These are phyloP conservation scores for Percina caprodes DNA, from an alignment of 2,113 vertebrate species.

Conservation along the genomic window DNA sequence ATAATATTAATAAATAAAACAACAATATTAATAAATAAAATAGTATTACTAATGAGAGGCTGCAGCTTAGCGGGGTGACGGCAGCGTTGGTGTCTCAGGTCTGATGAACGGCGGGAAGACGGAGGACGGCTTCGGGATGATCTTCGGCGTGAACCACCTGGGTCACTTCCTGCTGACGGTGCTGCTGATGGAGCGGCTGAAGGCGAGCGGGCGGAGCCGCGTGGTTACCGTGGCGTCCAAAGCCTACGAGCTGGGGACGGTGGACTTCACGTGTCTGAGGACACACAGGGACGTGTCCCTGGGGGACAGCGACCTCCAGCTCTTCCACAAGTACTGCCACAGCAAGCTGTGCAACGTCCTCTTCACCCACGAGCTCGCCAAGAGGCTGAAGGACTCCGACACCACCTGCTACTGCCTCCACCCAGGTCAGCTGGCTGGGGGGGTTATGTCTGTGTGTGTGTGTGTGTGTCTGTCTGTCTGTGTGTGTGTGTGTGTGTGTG, in stretches of 20 bases:
- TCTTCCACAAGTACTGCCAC: constrained; percentile 81
- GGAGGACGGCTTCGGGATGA: constrained; percentile 83
- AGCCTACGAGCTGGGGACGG: constrained; percentile 70
- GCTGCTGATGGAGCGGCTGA: constrained; percentile 86
- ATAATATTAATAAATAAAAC: no score
- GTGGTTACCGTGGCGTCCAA: constrained; percentile 85
- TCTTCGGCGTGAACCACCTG: constrained; percentile 88
- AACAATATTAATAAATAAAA: no score
- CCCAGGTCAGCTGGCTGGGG: constrained; percentile 56
- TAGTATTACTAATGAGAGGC: no score
- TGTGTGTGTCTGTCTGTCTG: no score
- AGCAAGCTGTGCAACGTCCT: constrained; percentile 85
- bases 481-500: no score
- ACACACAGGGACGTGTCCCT: constrained; percentile 53
- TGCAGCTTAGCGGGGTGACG: no score
- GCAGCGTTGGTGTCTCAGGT: constrained; percentile 6
- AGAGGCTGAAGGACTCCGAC: constrained; percentile 79
- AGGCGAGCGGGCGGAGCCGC: constrained; percentile 81
- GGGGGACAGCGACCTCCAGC: background rate
- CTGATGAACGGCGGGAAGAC: constrained; percentile 69
- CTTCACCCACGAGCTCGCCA: constrained; percentile 82
- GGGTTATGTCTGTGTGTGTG: no score
- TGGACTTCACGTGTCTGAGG: constrained; percentile 78
- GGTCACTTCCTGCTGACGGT: constrained; percentile 79
- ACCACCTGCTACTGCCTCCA: constrained; percentile 85